Conservation (phyloP, 2,113 vertebrate species). For the Hyaena hyaena region DNA sequence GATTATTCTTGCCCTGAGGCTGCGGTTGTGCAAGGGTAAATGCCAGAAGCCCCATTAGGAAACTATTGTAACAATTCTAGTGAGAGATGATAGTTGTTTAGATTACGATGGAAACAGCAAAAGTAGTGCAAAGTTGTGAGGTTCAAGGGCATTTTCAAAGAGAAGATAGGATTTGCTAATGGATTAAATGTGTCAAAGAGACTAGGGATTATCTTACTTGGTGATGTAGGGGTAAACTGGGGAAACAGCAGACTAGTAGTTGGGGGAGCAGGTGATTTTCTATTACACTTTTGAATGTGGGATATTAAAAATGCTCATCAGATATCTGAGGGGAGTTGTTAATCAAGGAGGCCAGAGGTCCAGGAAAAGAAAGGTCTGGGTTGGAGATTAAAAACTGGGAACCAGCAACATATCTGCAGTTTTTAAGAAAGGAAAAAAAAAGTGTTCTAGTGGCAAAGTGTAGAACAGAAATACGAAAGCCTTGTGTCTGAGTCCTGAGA, state of each 20-base stretch:
- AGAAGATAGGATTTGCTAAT: not conserved
- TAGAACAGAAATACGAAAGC: not conserved
- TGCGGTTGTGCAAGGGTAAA: not conserved
- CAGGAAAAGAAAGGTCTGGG: not conserved
- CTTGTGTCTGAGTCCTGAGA: rapidly evolving
- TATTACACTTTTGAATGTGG: not conserved
- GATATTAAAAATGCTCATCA: not conserved
- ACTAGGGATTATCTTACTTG: not conserved
- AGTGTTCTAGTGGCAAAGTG: not conserved
- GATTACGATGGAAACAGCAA: not conserved
- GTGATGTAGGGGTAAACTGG: not conserved
- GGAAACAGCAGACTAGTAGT: not conserved
- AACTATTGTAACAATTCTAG: not conserved
- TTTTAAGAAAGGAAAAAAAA: not conserved
- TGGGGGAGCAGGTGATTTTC: not conserved
- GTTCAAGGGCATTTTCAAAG: not conserved
- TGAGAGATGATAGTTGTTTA: not conserved
- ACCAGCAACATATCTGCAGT: not conserved
- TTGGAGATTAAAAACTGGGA: not conserved
- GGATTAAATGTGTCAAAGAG: not conserved
- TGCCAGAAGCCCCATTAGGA: not conserved
- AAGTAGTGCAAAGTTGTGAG: not conserved
- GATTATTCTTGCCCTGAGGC: not conserved
- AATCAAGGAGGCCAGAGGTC: not conserved
- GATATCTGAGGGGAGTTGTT: not conserved